Percentiles rank a stretch among this genome's conserved stretches.
Conservation (phyloP, 2,888 invertebrate genomes). For the Perizoma affinitatum region DNA sequence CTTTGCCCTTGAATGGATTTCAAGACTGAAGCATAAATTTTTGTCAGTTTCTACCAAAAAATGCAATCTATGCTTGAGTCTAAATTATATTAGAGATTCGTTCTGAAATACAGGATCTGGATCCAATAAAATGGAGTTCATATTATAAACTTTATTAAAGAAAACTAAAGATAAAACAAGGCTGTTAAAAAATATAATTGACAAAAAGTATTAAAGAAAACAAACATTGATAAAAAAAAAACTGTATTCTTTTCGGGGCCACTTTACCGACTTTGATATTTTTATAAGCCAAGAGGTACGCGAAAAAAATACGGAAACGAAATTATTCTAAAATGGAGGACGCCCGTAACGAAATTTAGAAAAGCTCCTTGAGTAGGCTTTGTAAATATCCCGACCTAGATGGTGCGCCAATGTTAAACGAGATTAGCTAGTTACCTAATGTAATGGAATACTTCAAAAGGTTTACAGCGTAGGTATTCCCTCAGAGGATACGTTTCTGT, state of each 20-base stretch:
- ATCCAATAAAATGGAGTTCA: no score
- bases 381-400: conserved; percentile 55
- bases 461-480: conserved; percentile 45
- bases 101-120: no score
- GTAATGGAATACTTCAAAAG: conserved; percentile 69
- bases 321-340: conserved; percentile 35
- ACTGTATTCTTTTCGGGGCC: conserved; percentile 4
- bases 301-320: conserved; percentile 31
- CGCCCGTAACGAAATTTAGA: conserved; percentile 55
- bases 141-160: no score
- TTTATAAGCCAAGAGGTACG: conserved; percentile 22
- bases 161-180: no score
- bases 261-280: conserved; percentile 20
- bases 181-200: no score
- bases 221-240: not conserved
- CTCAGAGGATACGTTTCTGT: conserved; percentile 42
- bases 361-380: conserved; percentile 52
- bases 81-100: no score
- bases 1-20: no score
- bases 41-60: no score
- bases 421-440: conserved; percentile 69
- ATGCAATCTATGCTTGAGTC: no score
- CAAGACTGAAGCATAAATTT: no score
- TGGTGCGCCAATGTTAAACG: conserved; percentile 41
- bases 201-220: not conserved